Evolutionary conservation across 2,113 vertebrate genomes (phyloP).

Genomic region (Eublepharis macularius): DNA sequence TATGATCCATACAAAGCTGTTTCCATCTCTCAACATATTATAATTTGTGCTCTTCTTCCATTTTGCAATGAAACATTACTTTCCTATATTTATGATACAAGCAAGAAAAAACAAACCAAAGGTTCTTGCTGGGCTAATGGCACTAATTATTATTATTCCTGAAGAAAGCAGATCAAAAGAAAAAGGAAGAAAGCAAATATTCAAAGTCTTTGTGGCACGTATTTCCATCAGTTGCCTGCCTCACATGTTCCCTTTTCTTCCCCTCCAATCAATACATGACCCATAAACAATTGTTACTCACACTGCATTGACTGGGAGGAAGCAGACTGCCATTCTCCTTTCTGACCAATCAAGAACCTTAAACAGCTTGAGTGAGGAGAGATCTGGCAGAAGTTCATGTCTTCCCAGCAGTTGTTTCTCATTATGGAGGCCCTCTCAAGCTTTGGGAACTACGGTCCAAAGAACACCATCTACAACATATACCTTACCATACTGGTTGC

Average conservation of each 20-base stretch:
- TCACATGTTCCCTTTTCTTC: not conserved
- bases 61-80: not conserved
- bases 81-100: not conserved
- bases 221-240: not conserved
- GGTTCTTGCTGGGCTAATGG: not conserved
- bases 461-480: conserved; percentile 42
- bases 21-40: not conserved
- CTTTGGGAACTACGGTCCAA: not conserved
- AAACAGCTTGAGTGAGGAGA: not conserved
- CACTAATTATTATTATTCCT: not conserved
- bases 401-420: not conserved
- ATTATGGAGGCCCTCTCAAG: not conserved
- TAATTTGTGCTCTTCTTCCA: not conserved
- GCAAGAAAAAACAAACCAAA: not conserved
- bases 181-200: not conserved
- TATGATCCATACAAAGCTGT: too few relatives aligned
- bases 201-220: too few relatives aligned
- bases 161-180: not conserved
- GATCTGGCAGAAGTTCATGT: not conserved
- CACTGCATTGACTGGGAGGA: not conserved
- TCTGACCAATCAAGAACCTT: not conserved
- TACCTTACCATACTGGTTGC: conserved; percentile 90
- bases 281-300: not conserved
- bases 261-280: not conserved
- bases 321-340: not conserved